These are phyloP conservation scores for Scolopax bukidnonensis DNA, from an alignment of 2,797 vertebrate species.

Conservation along the genomic window DNA sequence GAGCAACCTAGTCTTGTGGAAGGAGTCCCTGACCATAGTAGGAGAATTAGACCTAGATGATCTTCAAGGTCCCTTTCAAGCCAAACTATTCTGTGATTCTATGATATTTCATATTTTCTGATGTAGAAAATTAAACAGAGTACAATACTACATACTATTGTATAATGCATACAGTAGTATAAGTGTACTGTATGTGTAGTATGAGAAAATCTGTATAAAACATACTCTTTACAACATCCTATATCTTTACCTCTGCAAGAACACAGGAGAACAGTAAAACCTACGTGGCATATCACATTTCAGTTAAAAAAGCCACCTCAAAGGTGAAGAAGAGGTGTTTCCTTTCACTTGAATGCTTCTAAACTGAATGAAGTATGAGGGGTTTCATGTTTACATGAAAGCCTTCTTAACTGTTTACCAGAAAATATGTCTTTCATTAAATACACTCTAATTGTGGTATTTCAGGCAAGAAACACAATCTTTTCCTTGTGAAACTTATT, in stretches of 20 bases:
- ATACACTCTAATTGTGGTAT: not conserved
- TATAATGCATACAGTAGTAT: not conserved
- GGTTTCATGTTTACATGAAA: not conserved
- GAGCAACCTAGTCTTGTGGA: not conserved
- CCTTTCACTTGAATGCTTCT: not conserved
- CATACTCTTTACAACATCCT: not conserved
- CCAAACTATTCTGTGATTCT: not conserved
- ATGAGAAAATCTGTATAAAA: not conserved
- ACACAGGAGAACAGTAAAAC: not conserved
- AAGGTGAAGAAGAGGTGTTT: not conserved
- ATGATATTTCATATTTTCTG: not conserved
- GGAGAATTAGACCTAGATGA: not conserved
- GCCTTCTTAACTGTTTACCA: not conserved
- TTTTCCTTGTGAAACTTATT: not conserved
- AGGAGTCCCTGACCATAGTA: not conserved
- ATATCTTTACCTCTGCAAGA: not conserved
- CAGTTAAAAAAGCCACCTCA: not conserved
- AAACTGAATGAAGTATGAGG: not conserved
- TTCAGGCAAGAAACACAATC: not conserved
- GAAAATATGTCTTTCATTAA: not conserved
- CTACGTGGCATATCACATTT: not conserved
- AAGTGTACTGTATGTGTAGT: not conserved
- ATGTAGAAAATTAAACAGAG: not conserved
- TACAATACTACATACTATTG: not conserved
- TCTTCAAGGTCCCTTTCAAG: not conserved